Conservation (phyloP, 1,140 invertebrate species). For the Grapholita molesta region DNA sequence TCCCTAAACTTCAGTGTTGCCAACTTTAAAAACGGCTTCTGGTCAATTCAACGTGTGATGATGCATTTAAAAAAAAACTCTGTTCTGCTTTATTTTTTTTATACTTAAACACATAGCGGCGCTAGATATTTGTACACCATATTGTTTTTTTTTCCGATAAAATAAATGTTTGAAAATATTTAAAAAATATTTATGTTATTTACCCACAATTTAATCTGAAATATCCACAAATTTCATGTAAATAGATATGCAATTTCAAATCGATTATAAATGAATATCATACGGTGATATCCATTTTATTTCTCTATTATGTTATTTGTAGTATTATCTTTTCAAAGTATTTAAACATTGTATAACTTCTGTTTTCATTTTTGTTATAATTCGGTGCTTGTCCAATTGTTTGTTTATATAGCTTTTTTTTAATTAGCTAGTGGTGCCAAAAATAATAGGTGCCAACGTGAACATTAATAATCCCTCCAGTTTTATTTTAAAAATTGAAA, state of each 20-base stretch:
- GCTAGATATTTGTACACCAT: conserved; percentile 31
- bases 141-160: conserved; percentile 8
- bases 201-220: no score
- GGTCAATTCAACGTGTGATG: conserved; percentile 18
- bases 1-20: background rate
- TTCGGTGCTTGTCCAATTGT: conserved; percentile 28
- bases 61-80: conserved; percentile 43
- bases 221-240: no score
- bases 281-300: no score
- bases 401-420: conserved; percentile 18
- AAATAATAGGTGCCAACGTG: conserved; percentile 51
- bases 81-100: conserved; percentile 25
- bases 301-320: no score
- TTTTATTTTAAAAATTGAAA: background rate
- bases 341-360: conserved; percentile 11
- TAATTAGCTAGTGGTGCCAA: conserved; percentile 50
- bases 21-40: background rate
- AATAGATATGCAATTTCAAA: no score
- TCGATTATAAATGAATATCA: no score
- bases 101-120: conserved; percentile 36
- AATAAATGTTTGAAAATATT: background rate
- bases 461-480: conserved; percentile 13
- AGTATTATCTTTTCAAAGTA: background rate
- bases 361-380: conserved; percentile 33
- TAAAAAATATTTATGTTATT: no score